Evolutionary conservation across 2,797 vertebrate genomes (phyloP).

Genomic region (Anniella stebbinsi): DNA sequence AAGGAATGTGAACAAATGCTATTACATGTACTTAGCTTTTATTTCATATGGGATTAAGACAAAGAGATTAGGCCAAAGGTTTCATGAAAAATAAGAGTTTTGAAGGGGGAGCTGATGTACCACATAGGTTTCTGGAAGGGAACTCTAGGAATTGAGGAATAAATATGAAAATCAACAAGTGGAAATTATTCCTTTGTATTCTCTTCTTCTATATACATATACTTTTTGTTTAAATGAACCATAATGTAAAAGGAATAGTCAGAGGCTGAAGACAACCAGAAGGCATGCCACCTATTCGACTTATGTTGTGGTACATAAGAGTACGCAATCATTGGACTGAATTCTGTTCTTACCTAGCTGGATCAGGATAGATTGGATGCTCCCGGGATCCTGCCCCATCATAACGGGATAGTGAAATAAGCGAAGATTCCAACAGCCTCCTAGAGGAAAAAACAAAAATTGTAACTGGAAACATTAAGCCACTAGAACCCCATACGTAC

Average conservation of each 20-base stretch:
- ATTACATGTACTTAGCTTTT: background rate
- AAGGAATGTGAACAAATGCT: background rate
- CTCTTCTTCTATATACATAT: background rate
- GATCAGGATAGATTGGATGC: constrained; percentile 99
- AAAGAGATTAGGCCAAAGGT: background rate
- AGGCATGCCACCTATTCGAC: background rate
- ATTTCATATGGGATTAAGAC: background rate
- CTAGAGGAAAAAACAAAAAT: constrained; percentile 81
- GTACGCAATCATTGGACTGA: constrained; percentile 34
- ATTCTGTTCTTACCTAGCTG: constrained; percentile 89
- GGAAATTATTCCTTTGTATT: background rate
- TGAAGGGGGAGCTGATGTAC: background rate
- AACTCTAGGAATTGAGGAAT: background rate
- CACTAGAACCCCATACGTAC: background rate
- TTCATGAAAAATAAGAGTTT: background rate
- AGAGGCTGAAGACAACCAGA: background rate
- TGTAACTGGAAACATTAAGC: constrained; percentile 67
- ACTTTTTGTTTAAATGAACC: background rate
- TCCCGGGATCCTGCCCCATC: constrained; percentile 97
- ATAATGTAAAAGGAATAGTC: background rate
- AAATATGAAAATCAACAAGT: background rate
- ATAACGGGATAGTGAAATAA: constrained; percentile 95
- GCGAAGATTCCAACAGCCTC: constrained; percentile 96
- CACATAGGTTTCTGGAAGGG: no score
- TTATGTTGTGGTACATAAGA: no score